These are phyloP conservation scores for Orchesella cincta DNA, from an alignment of 1,140 invertebrate genomes.

Conservation along the genomic window DNA sequence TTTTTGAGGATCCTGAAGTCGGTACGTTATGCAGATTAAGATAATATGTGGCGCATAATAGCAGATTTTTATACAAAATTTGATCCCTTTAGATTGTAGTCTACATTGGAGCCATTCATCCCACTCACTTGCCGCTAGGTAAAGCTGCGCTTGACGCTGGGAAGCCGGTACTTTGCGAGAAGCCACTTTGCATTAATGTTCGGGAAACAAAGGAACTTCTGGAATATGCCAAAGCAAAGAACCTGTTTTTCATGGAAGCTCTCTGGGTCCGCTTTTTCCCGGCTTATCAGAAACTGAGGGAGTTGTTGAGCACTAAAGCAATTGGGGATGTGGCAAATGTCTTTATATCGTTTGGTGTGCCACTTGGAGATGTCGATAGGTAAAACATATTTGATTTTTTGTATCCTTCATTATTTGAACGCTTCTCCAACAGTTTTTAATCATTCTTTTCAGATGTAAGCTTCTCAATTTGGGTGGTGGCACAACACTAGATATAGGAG, in stretches of 20 bases:
- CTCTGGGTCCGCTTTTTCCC: constrained; percentile 84
- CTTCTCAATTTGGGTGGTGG: constrained; percentile 78
- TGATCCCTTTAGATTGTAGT: constrained; percentile 66
- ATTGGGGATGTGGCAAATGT: constrained; percentile 74
- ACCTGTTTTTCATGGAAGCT: constrained; percentile 81
- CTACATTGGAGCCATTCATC: constrained; percentile 73
- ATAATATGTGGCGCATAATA: neutral
- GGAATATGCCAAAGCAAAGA: constrained; percentile 63
- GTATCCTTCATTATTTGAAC: neutral
- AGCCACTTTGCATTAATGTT: constrained; percentile 74
- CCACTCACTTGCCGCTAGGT: constrained; percentile 67
- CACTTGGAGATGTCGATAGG: constrained; percentile 62
- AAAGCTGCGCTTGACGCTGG: constrained; percentile 72
- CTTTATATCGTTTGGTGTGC: constrained; percentile 68
- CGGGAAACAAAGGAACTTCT: constrained; percentile 67
- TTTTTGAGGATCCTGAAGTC: constrained; percentile 72
- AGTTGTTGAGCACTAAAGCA: constrained; percentile 63
- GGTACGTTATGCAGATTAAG: constrained; percentile 61
- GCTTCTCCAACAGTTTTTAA: neutral
- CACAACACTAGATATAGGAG: constrained; percentile 76
- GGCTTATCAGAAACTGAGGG: constrained; percentile 66
- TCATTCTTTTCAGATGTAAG: constrained; percentile 55
- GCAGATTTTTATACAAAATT: neutral
- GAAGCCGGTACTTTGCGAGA: constrained; percentile 83
- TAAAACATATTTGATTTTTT: constrained; percentile 61